Base-by-base conservation (phyloP, 35 echinoderm and acorn worm species). In the Heliocidaris erythrogramma region DNA sequence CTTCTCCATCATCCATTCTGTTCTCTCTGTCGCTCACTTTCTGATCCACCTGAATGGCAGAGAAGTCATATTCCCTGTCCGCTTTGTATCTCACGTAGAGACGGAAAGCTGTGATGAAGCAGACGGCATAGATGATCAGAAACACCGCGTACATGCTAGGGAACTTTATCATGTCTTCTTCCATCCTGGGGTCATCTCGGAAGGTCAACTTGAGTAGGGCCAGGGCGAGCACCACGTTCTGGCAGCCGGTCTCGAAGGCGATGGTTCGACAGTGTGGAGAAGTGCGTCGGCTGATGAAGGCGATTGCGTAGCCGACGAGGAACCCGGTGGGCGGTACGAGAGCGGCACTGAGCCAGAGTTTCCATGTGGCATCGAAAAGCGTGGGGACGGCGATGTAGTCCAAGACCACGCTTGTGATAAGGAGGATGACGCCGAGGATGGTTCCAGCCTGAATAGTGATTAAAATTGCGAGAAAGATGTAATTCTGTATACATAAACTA, bases 191-290 rank as follows among this genome's bases (percentile, higher is more conserved):
- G 13, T 59, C 90, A 27, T 92, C 95, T 14, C 93, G 35, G 60
- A 97, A 98, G 16, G 97, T 97, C 24, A 98, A 31, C 16, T 92
- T 49, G 52, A 98, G 13, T 30, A 98, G 89, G 7, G 97, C 94
- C 30, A 98, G 87, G 0, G 97, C 96, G 65, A 98, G 89, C 11
- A 90, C 97, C 14, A 97, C 94, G 60, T 98, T 98, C 35, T 98
- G 97, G 9, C 92, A 93, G 16, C 97, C 97, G 4, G 96, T 97
- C 94, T 98, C 97, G 47, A 98, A 97, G 49, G 95, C 56, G 69
- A 98, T 97, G 84, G 97, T 97, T 16, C 97, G 96, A 49, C 97
- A 95, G 88, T 98, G 92, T 21, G 93, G 92, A 48, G 91, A 56
- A n/a, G 94, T 92, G 17, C 95, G 96, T n/a, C 97, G 95, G 9